A percentile compares a stretch with the other conserved stretches of the same genome.
Evolutionary conservation across 1,140 invertebrate species (phyloP).

Genomic region (Hestina assimilis): DNA sequence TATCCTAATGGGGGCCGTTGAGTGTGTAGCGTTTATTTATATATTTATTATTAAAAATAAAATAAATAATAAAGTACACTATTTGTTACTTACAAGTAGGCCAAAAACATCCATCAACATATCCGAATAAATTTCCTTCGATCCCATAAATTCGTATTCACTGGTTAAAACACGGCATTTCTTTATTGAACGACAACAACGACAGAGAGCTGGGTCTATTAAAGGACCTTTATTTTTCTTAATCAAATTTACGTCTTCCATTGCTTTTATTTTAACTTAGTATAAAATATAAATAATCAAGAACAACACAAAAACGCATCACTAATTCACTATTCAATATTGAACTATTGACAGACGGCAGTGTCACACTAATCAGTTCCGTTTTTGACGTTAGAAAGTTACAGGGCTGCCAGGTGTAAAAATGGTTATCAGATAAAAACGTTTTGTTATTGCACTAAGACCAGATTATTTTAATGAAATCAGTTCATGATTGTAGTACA

Average conservation of each 20-base stretch:
- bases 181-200: slow-evolving; percentile 61
- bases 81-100: slow-evolving; percentile 44
- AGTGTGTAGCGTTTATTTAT: no score
- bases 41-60: no score
- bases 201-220: slow-evolving; percentile 52
- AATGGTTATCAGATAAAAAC: no score
- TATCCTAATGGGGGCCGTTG: no score
- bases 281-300: background rate
- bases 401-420: no score
- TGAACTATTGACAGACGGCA: no score
- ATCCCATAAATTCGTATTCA: slow-evolving; percentile 52
- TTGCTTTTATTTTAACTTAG: slow-evolving; percentile 2
- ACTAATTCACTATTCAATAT: no score
- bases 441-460: background rate
- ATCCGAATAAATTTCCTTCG: slow-evolving; percentile 61
- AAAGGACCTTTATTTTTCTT: slow-evolving; percentile 48
- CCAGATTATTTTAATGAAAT: no score
- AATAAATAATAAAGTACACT: background rate
- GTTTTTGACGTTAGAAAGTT: no score
- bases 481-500: no score
- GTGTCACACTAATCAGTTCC: no score
- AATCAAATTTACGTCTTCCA: background rate
- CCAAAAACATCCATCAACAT: slow-evolving; percentile 66
- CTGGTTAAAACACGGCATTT: slow-evolving; percentile 55
- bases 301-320: background rate